Percentiles rank a stretch among this genome's conserved stretches.
These are phyloP conservation scores for Homarus gammarus DNA, from an alignment of 2,888 invertebrate genomes.

Conservation along the genomic window DNA sequence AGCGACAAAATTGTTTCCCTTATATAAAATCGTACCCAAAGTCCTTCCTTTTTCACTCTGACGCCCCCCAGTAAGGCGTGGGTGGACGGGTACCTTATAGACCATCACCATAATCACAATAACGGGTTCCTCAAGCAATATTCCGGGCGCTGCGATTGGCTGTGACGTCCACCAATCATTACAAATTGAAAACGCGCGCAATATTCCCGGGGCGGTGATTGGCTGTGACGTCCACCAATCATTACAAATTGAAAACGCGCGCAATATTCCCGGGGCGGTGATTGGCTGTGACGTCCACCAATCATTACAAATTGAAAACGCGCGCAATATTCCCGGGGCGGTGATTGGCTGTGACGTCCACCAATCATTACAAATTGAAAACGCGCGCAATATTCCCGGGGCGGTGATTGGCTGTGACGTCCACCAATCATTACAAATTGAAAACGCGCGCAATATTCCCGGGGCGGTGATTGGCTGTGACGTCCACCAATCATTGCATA, in stretches of 20 bases:
- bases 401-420: too few relatives aligned
- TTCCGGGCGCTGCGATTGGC: too few relatives aligned
- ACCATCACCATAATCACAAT: too few relatives aligned
- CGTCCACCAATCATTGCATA: background rate
- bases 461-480: background rate
- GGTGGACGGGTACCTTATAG: too few relatives aligned
- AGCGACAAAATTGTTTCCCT: too few relatives aligned
- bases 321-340: background rate
- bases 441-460: background rate
- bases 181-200: background rate
- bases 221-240: slow-evolving; percentile 4
- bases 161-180: slow-evolving; percentile 8
- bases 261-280: background rate
- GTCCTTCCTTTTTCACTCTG: too few relatives aligned
- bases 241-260: background rate
- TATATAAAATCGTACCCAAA: too few relatives aligned
- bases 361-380: background rate
- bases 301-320: background rate
- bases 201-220: background rate
- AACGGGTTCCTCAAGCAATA: too few relatives aligned
- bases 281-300: slow-evolving; percentile 4
- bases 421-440: background rate
- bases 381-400: too few relatives aligned
- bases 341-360: background rate
- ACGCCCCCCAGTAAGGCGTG: too few relatives aligned